These are phyloP conservation scores for Podilymbus podiceps DNA, from an alignment of 2,113 vertebrate genomes.

Conservation along the genomic window DNA sequence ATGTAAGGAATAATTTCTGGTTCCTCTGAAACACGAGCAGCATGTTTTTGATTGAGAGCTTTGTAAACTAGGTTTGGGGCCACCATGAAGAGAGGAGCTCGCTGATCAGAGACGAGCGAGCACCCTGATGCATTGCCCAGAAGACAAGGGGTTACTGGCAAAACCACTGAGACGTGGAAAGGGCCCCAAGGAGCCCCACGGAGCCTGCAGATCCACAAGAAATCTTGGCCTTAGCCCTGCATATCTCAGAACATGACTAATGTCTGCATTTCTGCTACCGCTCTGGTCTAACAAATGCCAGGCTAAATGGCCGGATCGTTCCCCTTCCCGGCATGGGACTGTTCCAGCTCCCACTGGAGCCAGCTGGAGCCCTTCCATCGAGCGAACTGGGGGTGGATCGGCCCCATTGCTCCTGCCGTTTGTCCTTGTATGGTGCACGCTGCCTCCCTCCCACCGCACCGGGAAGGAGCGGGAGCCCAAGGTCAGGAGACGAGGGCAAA, in stretches of 20 bases:
- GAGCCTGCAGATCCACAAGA: not conserved
- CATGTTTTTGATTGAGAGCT: not conserved
- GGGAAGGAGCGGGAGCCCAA: not conserved
- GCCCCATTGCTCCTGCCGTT: not conserved
- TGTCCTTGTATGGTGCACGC: not conserved
- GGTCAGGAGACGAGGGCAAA: not conserved
- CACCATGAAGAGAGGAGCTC: not conserved
- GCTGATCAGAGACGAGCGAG: not conserved
- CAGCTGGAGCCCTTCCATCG: not conserved
- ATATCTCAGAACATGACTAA: constrained; percentile 20
- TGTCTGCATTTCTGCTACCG: constrained; percentile 21
- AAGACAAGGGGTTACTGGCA: not conserved
- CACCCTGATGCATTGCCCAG: not conserved
- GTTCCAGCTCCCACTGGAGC: not conserved
- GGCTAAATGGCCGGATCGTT: not conserved
- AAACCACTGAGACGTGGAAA: not conserved
- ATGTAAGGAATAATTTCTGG: not conserved
- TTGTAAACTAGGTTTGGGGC: not conserved
- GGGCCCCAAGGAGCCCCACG: not conserved
- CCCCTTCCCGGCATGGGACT: not conserved
- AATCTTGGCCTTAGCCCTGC: constrained; percentile 34
- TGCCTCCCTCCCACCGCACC: accelerated
- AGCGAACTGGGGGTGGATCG: not conserved
- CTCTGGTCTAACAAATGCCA: constrained; percentile 36
- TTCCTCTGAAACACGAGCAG: not conserved